Conservation (phyloP, 1,140 invertebrate species). For the Geopemphigus sp. region DNA sequence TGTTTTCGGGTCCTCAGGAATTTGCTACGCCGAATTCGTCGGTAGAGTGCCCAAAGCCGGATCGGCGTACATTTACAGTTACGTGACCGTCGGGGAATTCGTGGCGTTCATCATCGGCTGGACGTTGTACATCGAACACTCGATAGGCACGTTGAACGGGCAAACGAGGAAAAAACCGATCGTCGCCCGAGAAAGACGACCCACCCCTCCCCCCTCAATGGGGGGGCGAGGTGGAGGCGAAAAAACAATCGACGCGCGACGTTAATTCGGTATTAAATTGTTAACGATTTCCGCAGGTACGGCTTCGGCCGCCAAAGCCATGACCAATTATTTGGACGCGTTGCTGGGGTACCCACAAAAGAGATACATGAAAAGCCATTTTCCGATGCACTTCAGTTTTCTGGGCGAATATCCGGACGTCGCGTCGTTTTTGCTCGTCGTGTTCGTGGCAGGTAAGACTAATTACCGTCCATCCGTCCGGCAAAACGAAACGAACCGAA, state of each 20-base stretch:
- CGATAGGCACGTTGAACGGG: slow-evolving; percentile 67
- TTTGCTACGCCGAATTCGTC: slow-evolving; percentile 86
- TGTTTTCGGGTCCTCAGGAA: slow-evolving; percentile 62
- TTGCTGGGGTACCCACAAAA: slow-evolving; percentile 65
- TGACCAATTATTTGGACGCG: slow-evolving; percentile 71
- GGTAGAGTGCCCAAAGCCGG: slow-evolving; percentile 81
- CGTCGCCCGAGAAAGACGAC: too few species aligned
- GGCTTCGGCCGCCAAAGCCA: slow-evolving; percentile 71
- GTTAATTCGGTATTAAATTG: neutral
- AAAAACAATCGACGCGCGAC: too few species aligned
- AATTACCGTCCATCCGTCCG: too few species aligned
- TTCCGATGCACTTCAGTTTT: slow-evolving; percentile 61
- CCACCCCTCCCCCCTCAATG: too few species aligned
- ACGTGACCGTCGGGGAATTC: slow-evolving; percentile 82
- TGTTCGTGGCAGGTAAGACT: slow-evolving; percentile 61
- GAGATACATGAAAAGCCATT: slow-evolving; percentile 61
- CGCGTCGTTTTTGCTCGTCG: slow-evolving; percentile 62
- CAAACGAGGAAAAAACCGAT: neutral
- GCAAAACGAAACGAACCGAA: too few species aligned
- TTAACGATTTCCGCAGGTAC: slow-evolving; percentile 59
- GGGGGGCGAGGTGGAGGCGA: too few species aligned
- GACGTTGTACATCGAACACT: slow-evolving; percentile 88
- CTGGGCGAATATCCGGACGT: slow-evolving; percentile 69
- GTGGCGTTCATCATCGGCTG: slow-evolving; percentile 78
- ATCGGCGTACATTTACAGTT: slow-evolving; percentile 84